Base-by-base conservation (phyloP, 1,140 invertebrate genomes). In the Oryctes rhinoceros region DNA sequence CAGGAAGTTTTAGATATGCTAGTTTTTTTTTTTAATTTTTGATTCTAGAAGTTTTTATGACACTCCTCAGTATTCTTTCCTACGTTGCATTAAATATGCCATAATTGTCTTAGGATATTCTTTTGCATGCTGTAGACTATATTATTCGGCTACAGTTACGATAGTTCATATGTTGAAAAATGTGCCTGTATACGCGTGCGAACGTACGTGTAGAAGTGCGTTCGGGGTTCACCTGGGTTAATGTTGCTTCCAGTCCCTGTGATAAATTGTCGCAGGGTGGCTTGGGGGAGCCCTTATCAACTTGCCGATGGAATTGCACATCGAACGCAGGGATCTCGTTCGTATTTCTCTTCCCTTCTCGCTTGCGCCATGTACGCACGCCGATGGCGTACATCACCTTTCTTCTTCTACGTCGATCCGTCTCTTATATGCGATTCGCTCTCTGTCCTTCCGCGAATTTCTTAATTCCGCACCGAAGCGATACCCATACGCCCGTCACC, bases 151-250 rank as follows among this genome's bases (percentile, higher is more conserved):
- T 59, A 59, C 53, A 59, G 15, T n/a, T 18, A 59, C 18, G 53
- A 59, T 15, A 59, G 53, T 59, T 18, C 15, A 59, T 18, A 59
- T 59, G 53, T 59, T 18, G 53, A 59, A 59, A 59, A 59, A 59
- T 59, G 15, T 18, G 53, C 15, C n/a, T 59, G 53, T 18, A 7
- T 59, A 18, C n/a, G 18, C 53, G 53, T 59, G 18, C 53, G 18
- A 59, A 18, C 39, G 75, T 76, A 37, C 15, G 75, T 76, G 75
- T 76, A n/a, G 6, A 85, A 81, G 80, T 44, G 81, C 24, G 82
- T 81, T 82, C 85, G 79, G 84, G 84, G 85, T 86, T 86, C 85
- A 87, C 86, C 86, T 87, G 86, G 86, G 86, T 87, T 87, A 87
- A 87, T 87, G 85, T 84, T 53, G 76, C 81, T 74, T 74, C 79